Evolutionary conservation across 2,888 invertebrate genomes (phyloP).

Genomic region (Caenorhabditis panamensis): DNA sequence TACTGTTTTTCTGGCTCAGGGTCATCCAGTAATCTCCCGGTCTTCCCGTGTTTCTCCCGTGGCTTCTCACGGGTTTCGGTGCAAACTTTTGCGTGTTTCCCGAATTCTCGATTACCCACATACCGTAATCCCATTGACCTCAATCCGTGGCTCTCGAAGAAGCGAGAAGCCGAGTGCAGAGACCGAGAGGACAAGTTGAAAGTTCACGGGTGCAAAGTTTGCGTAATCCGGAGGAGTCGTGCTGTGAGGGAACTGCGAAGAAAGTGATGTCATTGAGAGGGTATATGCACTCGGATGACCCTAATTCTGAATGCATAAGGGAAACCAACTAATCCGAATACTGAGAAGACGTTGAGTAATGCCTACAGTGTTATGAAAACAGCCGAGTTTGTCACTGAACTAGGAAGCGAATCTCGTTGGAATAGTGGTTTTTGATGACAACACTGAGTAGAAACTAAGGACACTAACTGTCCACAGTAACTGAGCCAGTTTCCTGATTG

Average conservation of each 20-base stretch:
- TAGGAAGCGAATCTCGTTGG: too few relatives aligned
- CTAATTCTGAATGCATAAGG: neutral
- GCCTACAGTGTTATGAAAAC: neutral
- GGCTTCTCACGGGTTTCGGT: constrained; percentile 9
- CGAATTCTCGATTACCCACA: neutral
- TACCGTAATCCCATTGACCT: constrained; percentile 19
- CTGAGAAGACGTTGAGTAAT: neutral
- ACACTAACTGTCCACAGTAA: too few relatives aligned
- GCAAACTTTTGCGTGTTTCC: constrained; percentile 32
- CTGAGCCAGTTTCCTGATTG: too few relatives aligned
- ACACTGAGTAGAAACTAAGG: too few relatives aligned
- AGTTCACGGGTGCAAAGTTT: constrained; percentile 50
- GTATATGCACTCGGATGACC: constrained; percentile 28
- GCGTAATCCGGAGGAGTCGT: constrained; percentile 16
- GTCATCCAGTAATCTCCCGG: constrained; percentile 8
- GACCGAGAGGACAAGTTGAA: constrained; percentile 23
- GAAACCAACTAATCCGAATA: neutral
- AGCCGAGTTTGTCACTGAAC: neutral
- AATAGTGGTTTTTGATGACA: too few relatives aligned
- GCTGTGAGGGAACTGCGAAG: constrained; percentile 14
- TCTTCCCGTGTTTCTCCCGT: constrained; percentile 20
- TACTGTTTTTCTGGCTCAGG: constrained; percentile 44
- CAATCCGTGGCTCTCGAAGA: neutral
- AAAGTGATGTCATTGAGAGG: constrained; percentile 32
- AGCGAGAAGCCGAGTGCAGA: neutral